Evolutionary conservation across 2,888 invertebrate genomes (phyloP).

Genomic region (Hymenopus coronatus): DNA sequence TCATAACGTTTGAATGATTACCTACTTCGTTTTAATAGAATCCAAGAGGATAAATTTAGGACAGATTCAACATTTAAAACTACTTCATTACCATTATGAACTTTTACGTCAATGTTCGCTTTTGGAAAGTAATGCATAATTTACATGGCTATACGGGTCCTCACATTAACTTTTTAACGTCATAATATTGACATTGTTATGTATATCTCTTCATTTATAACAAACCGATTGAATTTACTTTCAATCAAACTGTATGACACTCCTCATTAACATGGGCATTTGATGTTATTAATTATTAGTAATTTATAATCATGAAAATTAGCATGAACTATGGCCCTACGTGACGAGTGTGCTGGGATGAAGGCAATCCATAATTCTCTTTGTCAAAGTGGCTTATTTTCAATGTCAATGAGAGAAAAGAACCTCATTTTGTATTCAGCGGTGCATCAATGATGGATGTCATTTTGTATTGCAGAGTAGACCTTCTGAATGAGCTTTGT

Average conservation of each 20-base stretch:
- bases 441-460: background rate
- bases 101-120: background rate
- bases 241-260: background rate
- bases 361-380: background rate
- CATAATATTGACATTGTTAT: background rate
- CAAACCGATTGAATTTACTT: background rate
- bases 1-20: background rate
- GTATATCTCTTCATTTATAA: background rate
- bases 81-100: background rate
- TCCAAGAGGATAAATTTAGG: background rate
- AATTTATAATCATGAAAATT: background rate
- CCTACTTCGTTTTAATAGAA: background rate
- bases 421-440: background rate
- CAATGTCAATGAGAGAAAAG: background rate
- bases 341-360: background rate
- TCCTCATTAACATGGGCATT: background rate
- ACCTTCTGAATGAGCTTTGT: too few relatives aligned
- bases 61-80: background rate
- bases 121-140: background rate
- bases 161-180: background rate
- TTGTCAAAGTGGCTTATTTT: background rate
- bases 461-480: too few relatives aligned
- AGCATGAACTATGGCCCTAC: background rate
- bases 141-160: background rate
- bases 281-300: background rate